Evolutionary conservation across 2,113 vertebrate genomes (phyloP).

Genomic region (Apodemus sylvaticus): DNA sequence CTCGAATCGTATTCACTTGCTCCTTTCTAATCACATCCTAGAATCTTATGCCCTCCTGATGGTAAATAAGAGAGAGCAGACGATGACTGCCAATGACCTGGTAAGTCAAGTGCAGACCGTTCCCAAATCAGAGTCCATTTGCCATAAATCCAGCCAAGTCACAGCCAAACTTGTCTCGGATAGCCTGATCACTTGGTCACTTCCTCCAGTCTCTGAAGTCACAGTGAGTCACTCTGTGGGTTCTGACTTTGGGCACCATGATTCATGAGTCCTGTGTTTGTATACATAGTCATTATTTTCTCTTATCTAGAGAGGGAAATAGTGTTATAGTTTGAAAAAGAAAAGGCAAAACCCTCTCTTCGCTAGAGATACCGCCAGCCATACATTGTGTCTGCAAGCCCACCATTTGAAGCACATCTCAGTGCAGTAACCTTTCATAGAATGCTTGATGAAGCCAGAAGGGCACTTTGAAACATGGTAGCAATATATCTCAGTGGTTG

Average conservation of each 20-base stretch:
- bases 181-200: background rate
- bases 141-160: slow-evolving; percentile 27
- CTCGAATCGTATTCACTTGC: slow-evolving; percentile 39
- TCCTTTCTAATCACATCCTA: slow-evolving; percentile 68
- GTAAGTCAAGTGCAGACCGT: slow-evolving; percentile 60
- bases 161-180: slow-evolving; percentile 3
- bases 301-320: background rate
- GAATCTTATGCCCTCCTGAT: slow-evolving; percentile 51
- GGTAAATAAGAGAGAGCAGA: slow-evolving; percentile 60
- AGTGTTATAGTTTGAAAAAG: background rate
- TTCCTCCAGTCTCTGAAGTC: background rate
- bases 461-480: background rate
- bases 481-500: background rate
- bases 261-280: slow-evolving; percentile 39
- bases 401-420: background rate
- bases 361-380: background rate
- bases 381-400: background rate
- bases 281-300: background rate
- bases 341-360: slow-evolving; percentile 1
- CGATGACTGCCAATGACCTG: slow-evolving; percentile 23
- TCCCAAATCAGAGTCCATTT: slow-evolving; percentile 23
- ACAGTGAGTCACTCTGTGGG: slow-evolving; percentile 49
- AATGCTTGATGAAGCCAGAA: background rate
- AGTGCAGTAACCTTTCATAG: background rate
- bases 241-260: background rate